phyloP scores from a whole-genome alignment of 2,113 vertebrate genomes.

The Arizona elegans region DNA sequence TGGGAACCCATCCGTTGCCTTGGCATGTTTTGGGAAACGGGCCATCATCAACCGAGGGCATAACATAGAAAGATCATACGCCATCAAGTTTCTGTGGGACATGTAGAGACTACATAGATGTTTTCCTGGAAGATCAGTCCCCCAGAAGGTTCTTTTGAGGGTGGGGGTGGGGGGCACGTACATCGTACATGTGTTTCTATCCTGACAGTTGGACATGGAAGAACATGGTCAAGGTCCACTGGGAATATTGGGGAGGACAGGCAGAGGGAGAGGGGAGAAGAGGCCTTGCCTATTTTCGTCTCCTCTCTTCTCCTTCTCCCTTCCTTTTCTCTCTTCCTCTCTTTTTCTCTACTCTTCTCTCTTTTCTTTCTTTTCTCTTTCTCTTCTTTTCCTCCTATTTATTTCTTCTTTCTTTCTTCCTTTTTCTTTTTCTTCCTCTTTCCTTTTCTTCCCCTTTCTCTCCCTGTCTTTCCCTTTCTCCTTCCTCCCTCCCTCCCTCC shows the following conservation, averaged over 20 bases:
- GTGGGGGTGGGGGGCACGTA: fast-evolving
- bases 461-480: no score
- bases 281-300: neutral
- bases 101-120: neutral
- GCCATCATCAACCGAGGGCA: neutral
- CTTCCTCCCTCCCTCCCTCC: no score
- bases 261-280: neutral
- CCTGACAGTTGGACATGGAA: neutral
- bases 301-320: neutral
- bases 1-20: neutral
- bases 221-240: neutral
- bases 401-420: neutral
- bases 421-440: no score
- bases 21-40: neutral
- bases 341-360: no score
- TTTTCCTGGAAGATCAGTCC: neutral
- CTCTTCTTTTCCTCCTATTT: no score
- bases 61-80: fast-evolving
- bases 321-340: no score
- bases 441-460: neutral
- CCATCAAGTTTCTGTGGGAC: neutral
- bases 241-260: neutral
- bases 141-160: neutral
- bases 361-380: no score
- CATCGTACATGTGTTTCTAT: neutral